Conservation (phyloP, 2,797 vertebrate genomes). For the Cercopithecus mitis region DNA sequence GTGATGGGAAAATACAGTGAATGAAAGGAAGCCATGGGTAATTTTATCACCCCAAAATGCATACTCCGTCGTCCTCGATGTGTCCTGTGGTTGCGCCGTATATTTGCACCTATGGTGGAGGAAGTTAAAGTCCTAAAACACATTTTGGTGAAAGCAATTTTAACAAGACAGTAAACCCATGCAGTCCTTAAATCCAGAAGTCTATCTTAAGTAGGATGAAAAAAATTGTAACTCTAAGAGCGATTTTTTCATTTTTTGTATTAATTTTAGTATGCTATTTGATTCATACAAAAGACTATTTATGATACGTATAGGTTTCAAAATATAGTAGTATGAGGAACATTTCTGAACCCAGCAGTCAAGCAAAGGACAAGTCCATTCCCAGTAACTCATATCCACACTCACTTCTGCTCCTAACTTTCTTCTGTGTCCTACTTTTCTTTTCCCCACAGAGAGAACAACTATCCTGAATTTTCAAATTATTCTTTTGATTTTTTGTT, state of each 20-base stretch:
- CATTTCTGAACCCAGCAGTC: background rate
- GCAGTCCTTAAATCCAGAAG: background rate
- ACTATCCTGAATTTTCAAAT: background rate
- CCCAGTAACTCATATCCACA: background rate
- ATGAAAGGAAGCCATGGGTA: background rate
- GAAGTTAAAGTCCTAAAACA: slow-evolving; percentile 4
- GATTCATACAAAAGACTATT: background rate
- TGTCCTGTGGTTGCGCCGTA: background rate
- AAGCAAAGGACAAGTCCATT: background rate
- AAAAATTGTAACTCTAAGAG: background rate
- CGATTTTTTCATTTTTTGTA: background rate
- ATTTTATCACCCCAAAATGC: background rate
- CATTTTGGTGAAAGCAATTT: background rate
- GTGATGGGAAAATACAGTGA: background rate
- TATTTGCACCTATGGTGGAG: background rate
- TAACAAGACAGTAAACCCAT: background rate
- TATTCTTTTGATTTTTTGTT: background rate
- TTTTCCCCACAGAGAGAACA: background rate
- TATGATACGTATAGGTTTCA: background rate
- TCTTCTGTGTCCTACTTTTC: background rate
- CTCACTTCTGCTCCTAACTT: background rate
- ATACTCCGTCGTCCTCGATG: background rate
- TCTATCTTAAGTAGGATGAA: background rate
- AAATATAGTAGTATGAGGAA: background rate
- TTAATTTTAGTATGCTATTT: background rate